These are phyloP conservation scores for Lepidonotus clava DNA, from an alignment of 2,888 invertebrate species.

Conservation along the genomic window DNA sequence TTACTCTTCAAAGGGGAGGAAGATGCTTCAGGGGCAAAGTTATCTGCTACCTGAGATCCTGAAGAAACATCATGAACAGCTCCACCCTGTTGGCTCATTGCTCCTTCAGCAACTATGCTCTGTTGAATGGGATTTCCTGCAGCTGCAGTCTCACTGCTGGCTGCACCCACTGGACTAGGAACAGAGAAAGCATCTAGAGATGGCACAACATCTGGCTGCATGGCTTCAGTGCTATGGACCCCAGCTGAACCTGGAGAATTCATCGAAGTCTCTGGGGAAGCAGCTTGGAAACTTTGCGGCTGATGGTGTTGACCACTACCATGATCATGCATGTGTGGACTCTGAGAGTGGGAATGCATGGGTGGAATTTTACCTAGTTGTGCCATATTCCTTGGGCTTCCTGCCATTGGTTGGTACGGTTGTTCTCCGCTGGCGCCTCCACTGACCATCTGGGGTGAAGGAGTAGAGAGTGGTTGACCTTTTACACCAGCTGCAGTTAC, in stretches of 20 bases:
- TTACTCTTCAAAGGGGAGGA: background rate
- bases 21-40: background rate
- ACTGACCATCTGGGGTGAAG: background rate
- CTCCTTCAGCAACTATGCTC: background rate
- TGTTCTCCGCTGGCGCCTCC: background rate
- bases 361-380: background rate
- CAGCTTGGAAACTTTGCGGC: too few species aligned
- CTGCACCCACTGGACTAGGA: conserved; percentile 26
- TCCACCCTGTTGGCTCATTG: background rate
- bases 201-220: conserved; percentile 8
- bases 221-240: background rate
- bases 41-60: background rate
- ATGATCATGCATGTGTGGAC: background rate
- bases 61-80: background rate
- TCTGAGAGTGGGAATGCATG: background rate
- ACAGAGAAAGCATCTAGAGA: background rate
- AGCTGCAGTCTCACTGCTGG: conserved; percentile 8
- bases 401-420: background rate
- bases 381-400: conserved; percentile 9
- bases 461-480: background rate
- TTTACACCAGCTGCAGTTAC: background rate
- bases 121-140: background rate
- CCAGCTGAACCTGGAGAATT: background rate
- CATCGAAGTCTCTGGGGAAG: too few species aligned
- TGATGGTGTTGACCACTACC: background rate